Base-by-base conservation (phyloP, 2,888 invertebrate species). In the Limnephilus marmoratus region DNA sequence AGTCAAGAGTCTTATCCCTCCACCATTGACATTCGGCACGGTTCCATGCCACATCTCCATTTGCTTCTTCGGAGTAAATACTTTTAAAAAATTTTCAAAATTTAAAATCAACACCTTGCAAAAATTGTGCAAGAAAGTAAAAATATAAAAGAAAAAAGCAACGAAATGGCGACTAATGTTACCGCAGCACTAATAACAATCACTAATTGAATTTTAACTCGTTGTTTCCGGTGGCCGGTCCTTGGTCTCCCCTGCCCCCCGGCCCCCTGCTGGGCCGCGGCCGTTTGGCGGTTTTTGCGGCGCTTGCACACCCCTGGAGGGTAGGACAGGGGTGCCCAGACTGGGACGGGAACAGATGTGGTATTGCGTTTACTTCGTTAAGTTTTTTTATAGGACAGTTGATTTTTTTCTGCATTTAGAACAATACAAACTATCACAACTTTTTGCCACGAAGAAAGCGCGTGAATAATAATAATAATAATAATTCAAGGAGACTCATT, bases 171-270 rank as follows among this genome's bases (percentile, higher is more conserved):
- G 18, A 88, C 88, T 88, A 88, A 80, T 80, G 29, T 34, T 81
- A 81, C 68, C 68, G n/a, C 90, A 81, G n/a, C 81, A 37, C 81
- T 90, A 81, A 90, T 80, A 53, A 34, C 49, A 90, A 31, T 45
- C 83, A 83, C 37, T 91, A 91, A 91, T 91, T 90, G 91, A 91
- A 41, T 91, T 91, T 91, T 90, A 91, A 91, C 45, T 90, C 81
- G 90, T 85, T 81, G 91, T 91, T 91, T 91, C 91, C 91, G 91
- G 91, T 90, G 90, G 13, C 29, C 41, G n/a, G n/a, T 0, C 41
- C 41, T 86, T 29, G n/a, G 41, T n/a, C 29, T n/a, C 83, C 31
- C 82, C 82, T 37, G 31, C 34, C 4, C 1, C 82, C 82, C 12
- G 11, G 11, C 3, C 13, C 45, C 85, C 68, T 49, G 49, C 49